Percentiles rank a stretch among this genome's conserved stretches.
phyloP scores from a whole-genome alignment of 2,797 vertebrate species.

The Moxostoma hubbsi region DNA sequence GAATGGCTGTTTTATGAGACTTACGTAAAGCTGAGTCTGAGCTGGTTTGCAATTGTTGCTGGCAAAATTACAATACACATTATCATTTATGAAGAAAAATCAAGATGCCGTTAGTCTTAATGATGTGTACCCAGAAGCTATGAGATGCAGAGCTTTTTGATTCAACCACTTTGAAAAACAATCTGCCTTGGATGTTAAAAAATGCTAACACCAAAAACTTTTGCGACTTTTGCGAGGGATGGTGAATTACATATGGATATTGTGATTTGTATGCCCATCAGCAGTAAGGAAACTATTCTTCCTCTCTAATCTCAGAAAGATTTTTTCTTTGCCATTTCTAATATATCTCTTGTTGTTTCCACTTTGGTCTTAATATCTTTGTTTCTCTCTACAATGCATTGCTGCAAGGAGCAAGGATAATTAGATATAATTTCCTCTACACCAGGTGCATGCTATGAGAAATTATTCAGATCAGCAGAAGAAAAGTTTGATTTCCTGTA shows the following conservation, averaged over 20 bases:
- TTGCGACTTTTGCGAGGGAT: neutral
- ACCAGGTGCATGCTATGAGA: slow-evolving; percentile 21
- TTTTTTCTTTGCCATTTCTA: neutral
- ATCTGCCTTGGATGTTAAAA: slow-evolving; percentile 10
- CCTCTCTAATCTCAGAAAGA: slow-evolving; percentile 13
- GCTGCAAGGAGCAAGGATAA: slow-evolving; percentile 34
- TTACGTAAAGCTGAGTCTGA: neutral
- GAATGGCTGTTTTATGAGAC: neutral
- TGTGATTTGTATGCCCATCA: slow-evolving; percentile 9
- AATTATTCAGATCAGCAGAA: slow-evolving; percentile 30
- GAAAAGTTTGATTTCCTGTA: slow-evolving; percentile 10
- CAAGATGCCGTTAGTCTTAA: slow-evolving; percentile 13
- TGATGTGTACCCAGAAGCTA: slow-evolving; percentile 20
- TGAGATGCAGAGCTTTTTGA: slow-evolving; percentile 6
- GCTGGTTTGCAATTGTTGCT: neutral
- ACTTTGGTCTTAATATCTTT: slow-evolving; percentile 22
- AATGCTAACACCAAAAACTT: neutral
- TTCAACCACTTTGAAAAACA: slow-evolving; percentile 1
- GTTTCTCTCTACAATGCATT: slow-evolving; percentile 24
- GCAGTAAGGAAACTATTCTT: slow-evolving; percentile 12
- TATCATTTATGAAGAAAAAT: slow-evolving; percentile 15
- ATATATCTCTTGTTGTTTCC: slow-evolving; percentile 7
- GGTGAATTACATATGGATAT: neutral
- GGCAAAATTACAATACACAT: slow-evolving; percentile 19
- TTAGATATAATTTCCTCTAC: slow-evolving; percentile 37